Evolutionary conservation across 92 coral and sea anemone genomes (phyloP), one percentile per base, ranked within the genome.

Genomic region (Parazoanthus atlanticus): DNA sequence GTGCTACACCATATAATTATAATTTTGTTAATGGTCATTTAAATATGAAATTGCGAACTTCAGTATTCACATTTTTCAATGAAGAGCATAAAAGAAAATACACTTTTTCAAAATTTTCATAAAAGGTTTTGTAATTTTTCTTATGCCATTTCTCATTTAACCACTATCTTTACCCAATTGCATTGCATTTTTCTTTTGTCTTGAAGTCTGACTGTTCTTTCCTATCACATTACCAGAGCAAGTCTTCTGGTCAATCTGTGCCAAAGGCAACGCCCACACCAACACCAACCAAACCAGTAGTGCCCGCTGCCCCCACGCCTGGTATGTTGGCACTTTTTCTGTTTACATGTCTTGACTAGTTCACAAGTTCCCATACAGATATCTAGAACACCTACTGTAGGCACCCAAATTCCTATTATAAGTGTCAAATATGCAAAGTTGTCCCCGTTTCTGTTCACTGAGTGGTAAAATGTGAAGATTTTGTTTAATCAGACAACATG

Each of bases 221-320:
- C 93, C 92, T 91, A 81, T 88, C 86, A 93, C 91, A 71, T 90
- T 89, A 81, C 90, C 93, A 95, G 98, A 95, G 86, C 91, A 95
- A 93, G 91, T 89, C 93, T 91, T 90, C 93, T 91, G 94, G 94
- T 88, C 94, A 94, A n/a, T 72, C 93, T 77, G 88, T 92, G 69
- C 79, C 95, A 70, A 93, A 93, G 95, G 91, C 94, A 85, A 71
- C 92, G 89, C 93, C 98, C 78, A 89, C 93, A 81, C 94, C 98
- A 82, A 89, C 93, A 81, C 94, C 95, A 82, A 70, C 95, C 91
- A 93, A 93, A 93, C 95, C 95, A 93, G 91, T 84, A 84, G 85
- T 90, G 58, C 87, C 90, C 66, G 85, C 86, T 26, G 84, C 90
- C 82, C 78, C 92, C 73, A 92, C 85, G 88, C 91, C 93, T 92